phyloP scores from a whole-genome alignment of 2,888 invertebrate species.

The Eurytoma adleriae region DNA sequence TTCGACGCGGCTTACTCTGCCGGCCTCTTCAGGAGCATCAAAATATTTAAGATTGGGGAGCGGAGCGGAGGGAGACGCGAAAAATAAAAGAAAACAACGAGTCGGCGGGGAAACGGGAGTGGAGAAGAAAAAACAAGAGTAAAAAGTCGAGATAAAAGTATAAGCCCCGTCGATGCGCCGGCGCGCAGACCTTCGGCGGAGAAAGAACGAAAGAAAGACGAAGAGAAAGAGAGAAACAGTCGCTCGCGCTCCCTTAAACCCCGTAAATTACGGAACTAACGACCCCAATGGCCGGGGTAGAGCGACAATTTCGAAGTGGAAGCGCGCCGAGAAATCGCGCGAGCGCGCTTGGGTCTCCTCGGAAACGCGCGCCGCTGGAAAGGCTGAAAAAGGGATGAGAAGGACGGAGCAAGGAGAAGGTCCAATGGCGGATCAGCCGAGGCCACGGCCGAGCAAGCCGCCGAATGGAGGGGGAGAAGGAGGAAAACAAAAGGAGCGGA shows the following conservation, averaged over 20 bases:
- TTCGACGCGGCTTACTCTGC: conserved; percentile 25
- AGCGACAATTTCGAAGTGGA: conserved; percentile 57
- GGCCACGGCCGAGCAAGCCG: conserved; percentile 36
- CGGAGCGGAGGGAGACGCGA: conserved; percentile 19
- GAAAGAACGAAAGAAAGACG: conserved; percentile 9
- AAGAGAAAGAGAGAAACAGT: neutral
- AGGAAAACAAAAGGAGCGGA: conserved; percentile 56
- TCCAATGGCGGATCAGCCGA: conserved; percentile 52
- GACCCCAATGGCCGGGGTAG: conserved; percentile 63
- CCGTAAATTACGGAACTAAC: conserved; percentile 70
- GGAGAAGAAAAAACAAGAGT: conserved; percentile 40
- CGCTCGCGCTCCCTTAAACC: conserved; percentile 65
- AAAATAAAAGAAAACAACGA: conserved; percentile 17
- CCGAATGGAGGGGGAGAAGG: conserved; percentile 30
- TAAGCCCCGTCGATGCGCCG: conserved; percentile 51
- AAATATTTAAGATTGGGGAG: conserved; percentile 58
- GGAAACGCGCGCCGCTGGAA: conserved; percentile 49
- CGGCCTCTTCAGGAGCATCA: conserved; percentile 50
- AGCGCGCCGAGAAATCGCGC: conserved; percentile 52
- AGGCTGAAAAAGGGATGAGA: conserved; percentile 63
- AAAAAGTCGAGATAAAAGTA: conserved; percentile 57
- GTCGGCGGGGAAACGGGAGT: conserved; percentile 20
- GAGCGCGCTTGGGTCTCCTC: conserved; percentile 43
- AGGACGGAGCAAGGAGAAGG: conserved; percentile 35
- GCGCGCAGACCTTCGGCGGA: conserved; percentile 28